A percentile compares a stretch with the other conserved stretches of the same genome.
These are phyloP conservation scores for Eristalis tenax DNA, from an alignment of 2,888 invertebrate species.

Conservation along the genomic window DNA sequence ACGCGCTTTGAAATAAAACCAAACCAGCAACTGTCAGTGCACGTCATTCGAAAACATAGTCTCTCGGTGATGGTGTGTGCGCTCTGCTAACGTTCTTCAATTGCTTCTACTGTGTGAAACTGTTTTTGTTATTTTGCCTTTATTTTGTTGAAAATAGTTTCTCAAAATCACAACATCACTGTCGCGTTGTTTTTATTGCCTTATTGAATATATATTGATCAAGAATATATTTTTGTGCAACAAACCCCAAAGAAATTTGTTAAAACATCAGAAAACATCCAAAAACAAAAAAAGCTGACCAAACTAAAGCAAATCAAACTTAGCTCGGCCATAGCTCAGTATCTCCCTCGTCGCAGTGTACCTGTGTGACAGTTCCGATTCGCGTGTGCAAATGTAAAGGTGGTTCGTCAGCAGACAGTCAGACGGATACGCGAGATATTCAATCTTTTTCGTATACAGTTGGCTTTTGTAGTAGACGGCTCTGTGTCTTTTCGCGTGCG, in stretches of 20 bases:
- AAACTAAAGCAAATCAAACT: slow-evolving; percentile 9
- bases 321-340: slow-evolving; percentile 1
- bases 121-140: background rate
- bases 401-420: slow-evolving; percentile 29
- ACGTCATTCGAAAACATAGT: slow-evolving; percentile 63
- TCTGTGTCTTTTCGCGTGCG: slow-evolving; percentile 14
- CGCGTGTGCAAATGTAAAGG: slow-evolving; percentile 50
- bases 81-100: slow-evolving; percentile 21
- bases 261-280: background rate
- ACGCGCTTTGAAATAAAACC: slow-evolving; percentile 65
- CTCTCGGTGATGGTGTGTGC: slow-evolving; percentile 60
- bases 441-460: background rate
- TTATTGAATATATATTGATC: no score
- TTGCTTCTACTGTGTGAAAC: slow-evolving; percentile 31
- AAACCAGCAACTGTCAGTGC: slow-evolving; percentile 60
- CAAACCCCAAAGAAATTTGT: background rate
- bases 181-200: slow-evolving; percentile 27
- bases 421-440: slow-evolving; percentile 21
- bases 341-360: background rate
- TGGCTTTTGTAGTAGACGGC: background rate
- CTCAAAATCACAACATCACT: background rate
- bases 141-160: background rate
- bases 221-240: background rate
- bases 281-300: background rate
- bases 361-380: slow-evolving; percentile 26